Percentiles rank a stretch among this genome's conserved stretches.
These are phyloP conservation scores for Carcina quercana DNA, from an alignment of 2,888 invertebrate species.

Conservation along the genomic window DNA sequence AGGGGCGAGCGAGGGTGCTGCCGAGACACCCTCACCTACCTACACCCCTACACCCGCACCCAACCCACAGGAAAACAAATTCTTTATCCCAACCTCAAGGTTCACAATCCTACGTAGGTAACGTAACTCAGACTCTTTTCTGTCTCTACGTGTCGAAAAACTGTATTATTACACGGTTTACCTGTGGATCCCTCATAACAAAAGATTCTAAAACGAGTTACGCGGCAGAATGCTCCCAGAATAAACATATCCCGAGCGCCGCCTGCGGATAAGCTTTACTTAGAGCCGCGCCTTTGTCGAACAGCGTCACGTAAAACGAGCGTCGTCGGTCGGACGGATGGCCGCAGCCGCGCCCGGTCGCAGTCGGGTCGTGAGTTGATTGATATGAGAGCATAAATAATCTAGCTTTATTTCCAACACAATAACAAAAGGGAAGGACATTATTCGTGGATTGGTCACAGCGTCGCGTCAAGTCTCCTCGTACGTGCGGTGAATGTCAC, in stretches of 20 bases:
- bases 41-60: slow-evolving; percentile 21
- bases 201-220: slow-evolving; percentile 47
- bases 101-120: slow-evolving; percentile 26
- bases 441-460: slow-evolving; percentile 41
- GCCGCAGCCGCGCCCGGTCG: slow-evolving; percentile 30
- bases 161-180: slow-evolving; percentile 43
- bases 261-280: slow-evolving; percentile 24
- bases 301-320: slow-evolving; percentile 27
- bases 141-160: slow-evolving; percentile 34
- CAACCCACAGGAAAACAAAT: slow-evolving; percentile 24
- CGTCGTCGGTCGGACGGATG: slow-evolving; percentile 29
- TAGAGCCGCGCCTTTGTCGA: slow-evolving; percentile 18
- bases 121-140: too few species aligned
- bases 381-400: slow-evolving; percentile 29
- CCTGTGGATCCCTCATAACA: slow-evolving; percentile 43
- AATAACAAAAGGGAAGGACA: slow-evolving; percentile 30
- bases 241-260: slow-evolving; percentile 35
- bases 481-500: slow-evolving; percentile 57
- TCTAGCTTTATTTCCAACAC: slow-evolving; percentile 25
- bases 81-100: slow-evolving; percentile 26
- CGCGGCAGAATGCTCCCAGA: slow-evolving; percentile 30
- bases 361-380: too few species aligned
- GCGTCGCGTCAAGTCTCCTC: slow-evolving; percentile 25
- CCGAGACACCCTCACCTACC: slow-evolving; percentile 36
- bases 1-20: slow-evolving; percentile 45